Evolutionary conservation across 2,888 invertebrate species (phyloP).

Genomic region (Heliconius charithonia): DNA sequence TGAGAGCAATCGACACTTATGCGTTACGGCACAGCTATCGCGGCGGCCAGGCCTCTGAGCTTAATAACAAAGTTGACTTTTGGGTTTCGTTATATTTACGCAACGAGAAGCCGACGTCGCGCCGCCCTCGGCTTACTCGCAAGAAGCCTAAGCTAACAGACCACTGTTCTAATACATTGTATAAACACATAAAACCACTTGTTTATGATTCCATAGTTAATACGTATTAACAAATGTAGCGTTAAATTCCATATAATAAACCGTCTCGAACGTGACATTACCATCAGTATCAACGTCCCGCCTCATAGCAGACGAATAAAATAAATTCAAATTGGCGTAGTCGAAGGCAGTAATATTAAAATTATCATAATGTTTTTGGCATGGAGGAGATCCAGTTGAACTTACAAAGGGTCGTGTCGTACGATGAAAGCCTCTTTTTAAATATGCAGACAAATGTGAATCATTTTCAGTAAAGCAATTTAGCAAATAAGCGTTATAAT

Average conservation of each 20-base stretch:
- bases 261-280: conserved; percentile 62
- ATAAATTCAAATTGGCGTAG: conserved; percentile 62
- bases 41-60: conserved; percentile 57
- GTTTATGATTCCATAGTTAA: conserved; percentile 49
- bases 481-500: neutral
- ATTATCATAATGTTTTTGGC: conserved; percentile 73
- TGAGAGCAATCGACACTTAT: conserved; percentile 70
- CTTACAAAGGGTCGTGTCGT: conserved; percentile 65
- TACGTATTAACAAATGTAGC: conserved; percentile 53
- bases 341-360: conserved; percentile 67
- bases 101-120: conserved; percentile 56
- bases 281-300: conserved; percentile 59
- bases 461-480: neutral
- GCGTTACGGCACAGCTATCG: conserved; percentile 72
- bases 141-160: conserved; percentile 63
- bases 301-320: conserved; percentile 68
- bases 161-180: conserved; percentile 50
- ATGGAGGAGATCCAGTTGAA: conserved; percentile 53
- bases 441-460: neutral
- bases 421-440: conserved; percentile 65
- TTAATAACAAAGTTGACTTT: conserved; percentile 53
- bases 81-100: conserved; percentile 54
- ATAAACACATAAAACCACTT: conserved; percentile 50
- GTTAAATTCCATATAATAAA: conserved; percentile 63
- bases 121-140: conserved; percentile 52